These are phyloP conservation scores for Agapornis roseicollis DNA, from an alignment of 2,113 vertebrate species.

Conservation along the genomic window DNA sequence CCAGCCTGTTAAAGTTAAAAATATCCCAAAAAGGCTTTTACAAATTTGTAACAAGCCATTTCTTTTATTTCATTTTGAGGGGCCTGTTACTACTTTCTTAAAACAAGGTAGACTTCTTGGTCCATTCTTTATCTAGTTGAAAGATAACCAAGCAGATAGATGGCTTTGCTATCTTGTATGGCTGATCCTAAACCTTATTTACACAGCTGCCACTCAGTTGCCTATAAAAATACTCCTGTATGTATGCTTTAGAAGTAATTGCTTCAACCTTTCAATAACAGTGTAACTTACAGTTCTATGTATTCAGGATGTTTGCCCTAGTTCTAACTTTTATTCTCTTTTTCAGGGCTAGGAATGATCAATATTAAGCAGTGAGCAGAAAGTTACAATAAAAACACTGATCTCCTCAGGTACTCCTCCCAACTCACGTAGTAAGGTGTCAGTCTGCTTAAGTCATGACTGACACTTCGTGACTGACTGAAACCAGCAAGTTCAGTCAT, in stretches of 20 bases:
- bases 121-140: fast-evolving
- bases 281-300: neutral
- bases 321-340: neutral
- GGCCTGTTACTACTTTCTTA: neutral
- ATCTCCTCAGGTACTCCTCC: neutral
- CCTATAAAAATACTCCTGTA: neutral
- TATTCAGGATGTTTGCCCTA: neutral
- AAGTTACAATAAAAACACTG: fast-evolving
- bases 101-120: neutral
- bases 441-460: neutral
- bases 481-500: neutral
- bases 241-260: neutral
- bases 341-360: neutral
- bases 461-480: neutral
- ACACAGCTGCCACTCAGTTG: neutral
- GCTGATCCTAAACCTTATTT: too few species aligned
- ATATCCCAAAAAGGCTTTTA: neutral
- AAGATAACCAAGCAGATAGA: neutral
- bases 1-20: neutral
- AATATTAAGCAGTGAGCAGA: neutral
- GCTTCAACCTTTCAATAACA: neutral
- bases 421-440: fast-evolving
- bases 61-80: neutral
- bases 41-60: neutral
- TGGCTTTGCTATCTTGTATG: neutral